phyloP scores from a whole-genome alignment of 1,140 invertebrate genomes.

The Magallana ariakensis region DNA sequence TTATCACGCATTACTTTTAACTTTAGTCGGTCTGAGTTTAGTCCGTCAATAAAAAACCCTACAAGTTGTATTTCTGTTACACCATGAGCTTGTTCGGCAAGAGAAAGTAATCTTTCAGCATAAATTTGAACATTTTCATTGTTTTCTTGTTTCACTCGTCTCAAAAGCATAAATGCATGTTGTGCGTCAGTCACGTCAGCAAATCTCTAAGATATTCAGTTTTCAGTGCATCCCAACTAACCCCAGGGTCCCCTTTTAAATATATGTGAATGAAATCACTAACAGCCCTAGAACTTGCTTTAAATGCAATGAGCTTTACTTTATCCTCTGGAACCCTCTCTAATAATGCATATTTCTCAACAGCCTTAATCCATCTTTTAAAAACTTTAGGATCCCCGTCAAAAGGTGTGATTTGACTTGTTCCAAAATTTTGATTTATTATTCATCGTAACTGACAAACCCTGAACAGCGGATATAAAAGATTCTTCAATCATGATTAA shows the following conservation, averaged over 20 bases:
- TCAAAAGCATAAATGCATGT: not conserved
- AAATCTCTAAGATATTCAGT: conserved; percentile 36
- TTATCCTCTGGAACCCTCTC: not conserved
- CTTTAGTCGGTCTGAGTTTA: not conserved
- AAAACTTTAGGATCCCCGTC: no score
- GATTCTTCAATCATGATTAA: no score
- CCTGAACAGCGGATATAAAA: no score
- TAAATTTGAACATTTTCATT: conserved; percentile 34
- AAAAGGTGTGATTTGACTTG: no score
- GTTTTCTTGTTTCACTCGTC: no score
- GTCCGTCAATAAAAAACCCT: not conserved
- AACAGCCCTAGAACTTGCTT: conserved; percentile 30
- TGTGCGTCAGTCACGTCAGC: conserved; percentile 50
- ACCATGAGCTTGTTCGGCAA: not conserved
- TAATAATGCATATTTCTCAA: not conserved
- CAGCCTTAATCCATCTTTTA: no score
- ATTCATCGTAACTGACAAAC: no score
- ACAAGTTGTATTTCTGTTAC: not conserved
- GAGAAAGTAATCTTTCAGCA: conserved; percentile 43
- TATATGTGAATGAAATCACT: conserved; percentile 49
- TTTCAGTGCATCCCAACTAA: conserved; percentile 40
- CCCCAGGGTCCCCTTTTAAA: not conserved
- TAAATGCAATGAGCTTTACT: conserved; percentile 50
- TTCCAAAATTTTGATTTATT: no score
- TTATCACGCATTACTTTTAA: no score